Base-by-base conservation (phyloP, 1,140 invertebrate genomes). In the Drosophila watanabei region DNA sequence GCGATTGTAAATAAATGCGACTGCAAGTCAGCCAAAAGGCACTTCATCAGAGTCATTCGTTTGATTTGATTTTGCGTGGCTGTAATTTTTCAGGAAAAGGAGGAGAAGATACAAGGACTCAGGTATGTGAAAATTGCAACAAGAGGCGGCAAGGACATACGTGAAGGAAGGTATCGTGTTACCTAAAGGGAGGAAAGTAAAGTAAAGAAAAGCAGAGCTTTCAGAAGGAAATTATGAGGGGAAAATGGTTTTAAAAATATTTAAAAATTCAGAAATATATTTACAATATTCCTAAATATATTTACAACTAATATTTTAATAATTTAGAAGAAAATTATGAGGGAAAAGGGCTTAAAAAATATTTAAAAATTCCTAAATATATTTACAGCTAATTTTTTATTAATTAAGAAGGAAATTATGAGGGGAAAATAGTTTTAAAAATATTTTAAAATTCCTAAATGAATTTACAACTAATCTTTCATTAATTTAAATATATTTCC, bases 21-120 rank as follows among this genome's bases (percentile, higher is more conserved):
- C 16, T 60, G 52, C 30, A 33, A 16, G 13, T 37, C 13, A 81
- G 69, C 70, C 72, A 81, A 64, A 64, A 77, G 72, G 61, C 65
- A 73, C 58, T 56, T 76, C 51, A 76, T 81, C 71, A 80, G 60
- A 43, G 56, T 76, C 64, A 70, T 82, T 82, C 80, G 61, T 77
- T 80, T 82, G 72, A 82, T 82, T 82, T 82, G 57, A 63, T 63
- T 63, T 39, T 14, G 16, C 48, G 24, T 54, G 61, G 28, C 45
- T 51, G 41, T 28, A 64, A 80, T 60, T 64, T 33, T 24, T 5
- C 33, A 33, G 9, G 8, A 35, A 10, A 28, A 11, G 49, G 28
- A 2, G 49, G 28, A 5, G 9, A 0, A n/a, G 46, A 24, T 49
- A 18, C 28, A 51, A 30, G 49, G 16, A 52, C 16, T 2, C 32